Evolutionary conservation across 2,797 vertebrate genomes (phyloP), one percentile per base, ranked within the genome.

Genomic region (Acipenser ruthenus): DNA sequence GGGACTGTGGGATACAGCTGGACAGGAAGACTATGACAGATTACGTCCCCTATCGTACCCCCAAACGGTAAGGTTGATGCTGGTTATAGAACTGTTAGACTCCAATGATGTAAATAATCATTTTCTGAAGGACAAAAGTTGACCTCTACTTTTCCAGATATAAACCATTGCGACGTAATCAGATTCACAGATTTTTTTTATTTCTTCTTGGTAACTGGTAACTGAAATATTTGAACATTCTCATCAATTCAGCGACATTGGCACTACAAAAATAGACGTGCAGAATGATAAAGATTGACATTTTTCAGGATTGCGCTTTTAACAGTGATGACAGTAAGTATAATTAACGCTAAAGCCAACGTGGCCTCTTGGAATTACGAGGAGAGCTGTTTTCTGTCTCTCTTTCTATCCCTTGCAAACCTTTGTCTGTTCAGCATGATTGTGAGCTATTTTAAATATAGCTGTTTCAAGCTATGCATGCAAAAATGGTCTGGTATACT

Each of bases 1-100:
- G 83, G 96, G 97, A 58, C 83, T 99, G 52, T 99, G 96, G 96
- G 97, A 99, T 79, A 99, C 96, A 68, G 95, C 97, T 49, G 97
- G 97, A 69, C 97, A 99, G 83, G 97, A 99, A 79, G 97, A 99
- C 80, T 99, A 99, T 0, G 97, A 99, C 89, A 88, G 97, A 71
- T 87, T 99, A 65, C 90, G 96, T n/a, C 96, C 97, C 0, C 90
- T 99, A 70, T 98, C 97, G 71, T 99, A 99, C 75, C 97, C 97
- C 0, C 95, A 99, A 83, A 99, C 97, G 74, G 97, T 99, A 93
- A 91, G 86, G 65, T 37, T 37, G 23, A 37, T 37, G 23, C 23
- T 37, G 23, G 23, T 37, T 37, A 37, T 37, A 37, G 3, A 37
- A 3, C 4, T 37, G 23, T 37, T 10, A n/a, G 9, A 9, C 9